phyloP scores from a whole-genome alignment of 2,113 vertebrate genomes.

The Ovibos moschatus region DNA sequence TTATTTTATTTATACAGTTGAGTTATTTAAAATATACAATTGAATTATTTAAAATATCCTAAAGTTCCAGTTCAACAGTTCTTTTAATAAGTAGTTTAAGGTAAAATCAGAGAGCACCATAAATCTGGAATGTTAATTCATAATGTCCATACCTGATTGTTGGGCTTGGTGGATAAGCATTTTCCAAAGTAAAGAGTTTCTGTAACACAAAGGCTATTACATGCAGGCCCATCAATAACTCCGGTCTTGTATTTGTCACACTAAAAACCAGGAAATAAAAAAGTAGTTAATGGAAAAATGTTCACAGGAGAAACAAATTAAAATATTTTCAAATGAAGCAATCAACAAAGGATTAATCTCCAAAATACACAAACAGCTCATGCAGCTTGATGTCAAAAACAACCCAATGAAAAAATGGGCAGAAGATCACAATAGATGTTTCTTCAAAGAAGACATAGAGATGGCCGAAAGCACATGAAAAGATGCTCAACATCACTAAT shows the following conservation, averaged over 20 bases:
- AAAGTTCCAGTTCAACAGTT: conserved; percentile 23
- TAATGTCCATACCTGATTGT: conserved; percentile 88
- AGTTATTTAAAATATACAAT: not conserved
- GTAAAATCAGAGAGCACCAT: not conserved
- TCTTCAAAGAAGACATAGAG: not conserved
- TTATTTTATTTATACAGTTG: not conserved
- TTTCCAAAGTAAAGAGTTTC: conserved; percentile 95
- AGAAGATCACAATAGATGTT: not conserved
- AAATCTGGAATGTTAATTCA: not conserved
- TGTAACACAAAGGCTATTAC: conserved; percentile 95
- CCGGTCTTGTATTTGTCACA: conserved; percentile 96
- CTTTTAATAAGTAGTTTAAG: conserved; percentile 29
- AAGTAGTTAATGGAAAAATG: conserved; percentile 51
- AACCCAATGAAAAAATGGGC: not conserved
- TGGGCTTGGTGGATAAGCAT: conserved; percentile 92
- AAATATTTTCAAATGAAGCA: not conserved
- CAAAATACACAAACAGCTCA: not conserved
- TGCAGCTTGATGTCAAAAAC: not conserved
- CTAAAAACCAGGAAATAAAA: conserved; percentile 77
- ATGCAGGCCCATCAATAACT: conserved; percentile 95
- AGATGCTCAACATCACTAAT: not conserved
- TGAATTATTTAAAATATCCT: not conserved
- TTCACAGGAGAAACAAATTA: not conserved
- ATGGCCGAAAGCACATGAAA: not conserved
- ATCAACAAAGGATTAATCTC: not conserved